phyloP scores from a whole-genome alignment of 2,113 vertebrate genomes.

The Zeus faber region DNA sequence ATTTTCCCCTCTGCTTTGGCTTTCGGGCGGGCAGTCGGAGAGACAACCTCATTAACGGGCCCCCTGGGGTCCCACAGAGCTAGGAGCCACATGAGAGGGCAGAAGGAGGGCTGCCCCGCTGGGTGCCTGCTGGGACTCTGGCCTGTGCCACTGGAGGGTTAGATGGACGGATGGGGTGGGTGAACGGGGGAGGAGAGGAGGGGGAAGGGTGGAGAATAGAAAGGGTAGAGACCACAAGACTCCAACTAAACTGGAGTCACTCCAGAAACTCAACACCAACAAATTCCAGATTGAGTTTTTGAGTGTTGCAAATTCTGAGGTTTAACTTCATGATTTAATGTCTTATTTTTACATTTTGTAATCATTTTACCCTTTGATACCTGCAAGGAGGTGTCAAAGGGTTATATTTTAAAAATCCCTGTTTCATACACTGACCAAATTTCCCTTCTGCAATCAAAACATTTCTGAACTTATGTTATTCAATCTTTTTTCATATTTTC shows the following conservation, averaged over 20 bases:
- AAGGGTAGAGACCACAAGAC: neutral
- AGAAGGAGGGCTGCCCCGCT: constrained; percentile 32
- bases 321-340: no score
- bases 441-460: no score
- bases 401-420: no score
- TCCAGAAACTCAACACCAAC: no score
- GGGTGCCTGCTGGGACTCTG: constrained; percentile 2
- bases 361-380: no score
- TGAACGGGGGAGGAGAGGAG: constrained; percentile 2
- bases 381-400: no score
- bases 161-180: constrained; percentile 2
- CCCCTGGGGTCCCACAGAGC: constrained; percentile 39
- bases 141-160: no score
- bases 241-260: neutral
- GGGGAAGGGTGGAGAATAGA: neutral
- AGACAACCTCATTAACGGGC: constrained; percentile 48
- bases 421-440: no score
- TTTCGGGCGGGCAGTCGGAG: constrained; percentile 25
- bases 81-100: constrained; percentile 50
- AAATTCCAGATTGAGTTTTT: no score
- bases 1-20: constrained; percentile 36
- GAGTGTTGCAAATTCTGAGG: no score
- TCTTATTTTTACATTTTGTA: no score
- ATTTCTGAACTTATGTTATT: no score
- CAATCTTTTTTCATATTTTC: neutral